Percentiles rank a stretch among this genome's conserved stretches.
Conservation (phyloP, 2,797 vertebrate genomes). For the Sebastes jordani region DNA sequence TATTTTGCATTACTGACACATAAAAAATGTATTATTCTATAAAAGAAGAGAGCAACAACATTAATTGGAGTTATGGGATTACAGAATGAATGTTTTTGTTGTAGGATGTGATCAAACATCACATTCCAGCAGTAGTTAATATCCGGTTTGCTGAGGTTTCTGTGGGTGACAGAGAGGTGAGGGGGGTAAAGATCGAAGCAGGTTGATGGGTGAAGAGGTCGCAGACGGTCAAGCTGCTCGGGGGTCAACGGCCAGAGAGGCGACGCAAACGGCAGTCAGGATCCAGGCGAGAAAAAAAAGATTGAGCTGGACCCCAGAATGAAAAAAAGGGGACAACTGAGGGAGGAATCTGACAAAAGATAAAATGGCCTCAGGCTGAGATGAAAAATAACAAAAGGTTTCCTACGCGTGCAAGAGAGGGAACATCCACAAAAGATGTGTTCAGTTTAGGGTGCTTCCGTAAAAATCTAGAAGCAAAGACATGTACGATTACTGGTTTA, state of each 20-base stretch:
- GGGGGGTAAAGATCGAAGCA: background rate
- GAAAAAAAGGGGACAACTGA: background rate
- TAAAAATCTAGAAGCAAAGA: background rate
- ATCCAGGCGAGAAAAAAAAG: background rate
- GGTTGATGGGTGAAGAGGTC: conserved; percentile 2
- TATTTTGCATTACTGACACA: background rate
- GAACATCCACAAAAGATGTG: background rate
- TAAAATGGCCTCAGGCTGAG: conserved; percentile 1
- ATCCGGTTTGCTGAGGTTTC: background rate
- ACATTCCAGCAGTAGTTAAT: background rate
- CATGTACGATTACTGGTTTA: background rate
- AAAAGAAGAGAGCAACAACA: background rate
- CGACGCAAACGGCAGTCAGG: background rate
- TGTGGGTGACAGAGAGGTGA: background rate
- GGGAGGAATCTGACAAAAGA: background rate
- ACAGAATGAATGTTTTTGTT: background rate
- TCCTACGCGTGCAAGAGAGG: background rate
- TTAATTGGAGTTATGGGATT: background rate
- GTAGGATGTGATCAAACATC: background rate
- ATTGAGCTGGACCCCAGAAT: background rate
- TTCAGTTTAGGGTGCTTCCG: background rate
- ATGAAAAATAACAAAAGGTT: conserved; percentile 34
- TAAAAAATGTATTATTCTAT: background rate
- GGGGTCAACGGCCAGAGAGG: background rate
- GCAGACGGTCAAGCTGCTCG: background rate